phyloP scores from a whole-genome alignment of 2,113 vertebrate genomes.

The Pelvicachromis taeniatus region DNA sequence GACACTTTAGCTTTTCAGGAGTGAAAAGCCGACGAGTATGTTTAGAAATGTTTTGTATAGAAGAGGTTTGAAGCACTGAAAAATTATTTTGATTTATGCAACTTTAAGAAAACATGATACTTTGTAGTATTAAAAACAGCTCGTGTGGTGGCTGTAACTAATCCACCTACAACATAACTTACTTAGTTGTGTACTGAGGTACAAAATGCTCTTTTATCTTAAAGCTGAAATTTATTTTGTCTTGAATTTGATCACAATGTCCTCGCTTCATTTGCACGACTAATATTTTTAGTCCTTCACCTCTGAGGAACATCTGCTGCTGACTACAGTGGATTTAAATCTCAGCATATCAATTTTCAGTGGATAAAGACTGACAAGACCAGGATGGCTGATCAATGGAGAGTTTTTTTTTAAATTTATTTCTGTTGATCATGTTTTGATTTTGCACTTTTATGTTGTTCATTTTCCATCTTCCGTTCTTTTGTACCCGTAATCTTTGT shows the following conservation, averaged over 20 bases:
- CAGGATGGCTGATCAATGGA: neutral
- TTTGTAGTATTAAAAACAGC: neutral
- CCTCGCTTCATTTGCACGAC: neutral
- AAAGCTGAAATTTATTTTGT: neutral
- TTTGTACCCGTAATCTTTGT: neutral
- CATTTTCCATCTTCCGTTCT: neutral
- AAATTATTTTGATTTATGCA: neutral
- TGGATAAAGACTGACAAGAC: neutral
- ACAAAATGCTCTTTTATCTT: neutral
- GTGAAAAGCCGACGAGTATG: neutral
- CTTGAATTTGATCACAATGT: neutral
- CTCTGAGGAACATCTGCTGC: neutral
- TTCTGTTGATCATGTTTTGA: neutral
- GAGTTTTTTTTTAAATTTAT: neutral
- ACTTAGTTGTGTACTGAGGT: neutral
- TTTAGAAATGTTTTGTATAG: neutral
- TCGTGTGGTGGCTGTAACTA: neutral
- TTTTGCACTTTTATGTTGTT: slow-evolving; percentile 2
- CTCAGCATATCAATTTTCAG: slow-evolving; percentile 7
- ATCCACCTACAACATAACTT: neutral
- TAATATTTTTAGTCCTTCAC: neutral
- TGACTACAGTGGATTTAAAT: slow-evolving; percentile 38
- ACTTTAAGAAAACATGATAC: neutral
- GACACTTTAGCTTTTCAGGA: neutral
- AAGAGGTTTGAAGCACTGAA: neutral